Conservation (phyloP, 1,140 invertebrate species). For the Pristionchus pacificus region DNA sequence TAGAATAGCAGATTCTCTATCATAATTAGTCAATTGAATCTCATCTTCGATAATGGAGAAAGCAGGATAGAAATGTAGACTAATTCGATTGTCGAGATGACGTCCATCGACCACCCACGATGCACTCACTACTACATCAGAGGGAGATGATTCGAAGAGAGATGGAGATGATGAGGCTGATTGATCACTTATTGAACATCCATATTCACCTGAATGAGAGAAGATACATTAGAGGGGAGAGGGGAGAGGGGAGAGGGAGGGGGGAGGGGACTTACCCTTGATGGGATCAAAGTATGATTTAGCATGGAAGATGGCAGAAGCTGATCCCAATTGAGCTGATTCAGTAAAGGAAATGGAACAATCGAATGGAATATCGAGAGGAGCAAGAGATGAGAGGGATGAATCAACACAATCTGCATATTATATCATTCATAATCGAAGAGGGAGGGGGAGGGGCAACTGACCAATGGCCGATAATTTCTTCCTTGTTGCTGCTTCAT, state of each 20-base stretch:
- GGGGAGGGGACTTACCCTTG: no score
- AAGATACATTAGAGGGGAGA: background rate
- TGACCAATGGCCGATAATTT: background rate
- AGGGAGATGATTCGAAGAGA: background rate
- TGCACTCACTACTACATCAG: background rate
- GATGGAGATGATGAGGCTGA: background rate
- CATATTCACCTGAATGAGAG: slow-evolving; percentile 3
- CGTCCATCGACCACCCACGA: background rate
- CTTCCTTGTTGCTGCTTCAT: background rate
- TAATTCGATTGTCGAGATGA: slow-evolving; percentile 3
- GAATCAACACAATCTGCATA: background rate
- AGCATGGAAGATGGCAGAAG: slow-evolving; percentile 1
- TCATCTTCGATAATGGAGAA: slow-evolving; percentile 19
- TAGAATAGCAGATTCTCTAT: background rate
- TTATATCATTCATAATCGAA: background rate
- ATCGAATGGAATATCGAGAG: slow-evolving; percentile 1
- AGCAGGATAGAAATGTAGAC: slow-evolving; percentile 21
- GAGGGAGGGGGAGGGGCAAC: background rate
- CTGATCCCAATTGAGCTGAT: background rate
- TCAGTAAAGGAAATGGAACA: slow-evolving; percentile 5
- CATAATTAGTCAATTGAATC: slow-evolving; percentile 1
- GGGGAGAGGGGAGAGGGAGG: no score
- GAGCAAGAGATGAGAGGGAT: background rate
- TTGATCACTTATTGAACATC: background rate
- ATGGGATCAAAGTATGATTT: background rate